Percentiles rank a stretch among this genome's conserved stretches.
These are phyloP conservation scores for Ptiloglossa arizonensis DNA, from an alignment of 1,140 invertebrate species.

Conservation along the genomic window DNA sequence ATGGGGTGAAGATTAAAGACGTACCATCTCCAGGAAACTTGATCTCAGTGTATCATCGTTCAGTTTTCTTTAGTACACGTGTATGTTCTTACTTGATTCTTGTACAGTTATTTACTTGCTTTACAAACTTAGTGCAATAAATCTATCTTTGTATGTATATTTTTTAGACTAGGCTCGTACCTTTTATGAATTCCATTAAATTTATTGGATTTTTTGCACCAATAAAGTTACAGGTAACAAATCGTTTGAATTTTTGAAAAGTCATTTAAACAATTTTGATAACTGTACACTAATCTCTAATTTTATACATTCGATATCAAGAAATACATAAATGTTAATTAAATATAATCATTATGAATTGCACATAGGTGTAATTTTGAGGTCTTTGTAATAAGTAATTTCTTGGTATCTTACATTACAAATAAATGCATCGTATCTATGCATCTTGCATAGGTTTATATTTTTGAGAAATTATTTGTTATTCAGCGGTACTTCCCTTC, in stretches of 20 bases:
- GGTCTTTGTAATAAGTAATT: neutral
- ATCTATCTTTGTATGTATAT: conserved; percentile 15
- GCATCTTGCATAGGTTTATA: conserved; percentile 10
- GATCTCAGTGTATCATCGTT: conserved; percentile 42
- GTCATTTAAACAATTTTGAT: conserved; percentile 12
- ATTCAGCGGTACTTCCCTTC: conserved; percentile 63
- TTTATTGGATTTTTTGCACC: neutral
- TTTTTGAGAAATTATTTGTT: conserved; percentile 1
- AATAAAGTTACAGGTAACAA: neutral
- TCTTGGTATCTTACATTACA: conserved; percentile 24
- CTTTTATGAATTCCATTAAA: neutral
- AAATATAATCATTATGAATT: neutral
- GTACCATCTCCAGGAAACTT: conserved; percentile 59
- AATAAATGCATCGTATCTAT: conserved; percentile 2
- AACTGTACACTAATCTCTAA: conserved; percentile 24
- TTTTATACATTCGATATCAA: conserved; percentile 9
- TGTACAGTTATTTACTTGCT: conserved; percentile 28
- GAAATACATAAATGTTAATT: neutral
- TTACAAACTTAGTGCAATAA: conserved; percentile 2
- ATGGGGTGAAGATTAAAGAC: conserved; percentile 63
- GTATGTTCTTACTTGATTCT: conserved; percentile 34
- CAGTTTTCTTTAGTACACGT: conserved; percentile 45
- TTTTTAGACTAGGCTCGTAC: neutral
- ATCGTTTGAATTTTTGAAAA: neutral
- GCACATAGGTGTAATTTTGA: neutral